Evolutionary conservation across 64 coral and sea anemone species (phyloP), one percentile per base, ranked within the genome.

Genomic region (Stichodactyla helianthus): DNA sequence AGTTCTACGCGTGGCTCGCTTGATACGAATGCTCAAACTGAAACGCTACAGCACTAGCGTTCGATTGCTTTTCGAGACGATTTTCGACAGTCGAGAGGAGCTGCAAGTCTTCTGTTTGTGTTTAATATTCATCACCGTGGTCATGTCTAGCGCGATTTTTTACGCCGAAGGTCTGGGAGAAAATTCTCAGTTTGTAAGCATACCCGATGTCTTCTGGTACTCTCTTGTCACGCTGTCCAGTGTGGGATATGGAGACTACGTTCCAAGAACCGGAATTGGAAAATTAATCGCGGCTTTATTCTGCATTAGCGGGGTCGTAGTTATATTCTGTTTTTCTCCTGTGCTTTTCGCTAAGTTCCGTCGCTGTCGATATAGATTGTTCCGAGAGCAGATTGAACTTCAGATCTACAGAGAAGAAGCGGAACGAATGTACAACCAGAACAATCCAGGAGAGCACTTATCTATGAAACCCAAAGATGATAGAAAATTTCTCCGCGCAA

Each of bases 171-270:
- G 88, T 13, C 84, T 83, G 27, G 64, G 83, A 18, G 83, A 70
- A 18, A 31, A 91, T 19, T 77, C 83, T 7, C 86, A 91, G 19
- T 95, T 95, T 79, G 80, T 77, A 1, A 95, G 86, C 25, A 87
- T 95, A 35, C 94, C 94, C 3, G 87, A 92, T 8, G 85, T 86
- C 0, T 92, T 95, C 50, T 95, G 90, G 90, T 95, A 89, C 60
- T 87, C 88, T 0, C 23, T 95, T 12, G 87, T 95, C 14, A 89
- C 94, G 0, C 91, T 95, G 6, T 92, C 90, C 16, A 86, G 82
- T 12, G 94, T 95, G 0, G 94, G 94, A 6, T 95, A 95, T 26
- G 94, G 94, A 17, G 94, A 95, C 44, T 87, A 65, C 17, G 94
- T 92, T 6, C 94, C 90, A 3, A 68, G 44, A 31, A 92, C 90